Percentiles rank a stretch among this genome's conserved stretches.
These are phyloP conservation scores for Elephantulus edwardii DNA, from an alignment of 2,113 vertebrate genomes.

Conservation along the genomic window DNA sequence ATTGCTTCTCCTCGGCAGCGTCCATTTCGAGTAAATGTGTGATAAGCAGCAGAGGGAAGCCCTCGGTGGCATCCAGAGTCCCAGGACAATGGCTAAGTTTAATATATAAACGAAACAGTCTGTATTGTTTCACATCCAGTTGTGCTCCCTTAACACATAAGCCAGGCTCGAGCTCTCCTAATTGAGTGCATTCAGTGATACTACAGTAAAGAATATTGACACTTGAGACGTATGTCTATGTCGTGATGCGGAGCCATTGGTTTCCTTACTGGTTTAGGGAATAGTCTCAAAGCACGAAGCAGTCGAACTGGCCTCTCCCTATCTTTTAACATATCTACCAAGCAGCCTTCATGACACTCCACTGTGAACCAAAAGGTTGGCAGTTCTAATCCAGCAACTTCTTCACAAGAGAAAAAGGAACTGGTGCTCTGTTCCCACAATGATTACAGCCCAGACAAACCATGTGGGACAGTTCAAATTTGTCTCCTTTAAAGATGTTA, in stretches of 20 bases:
- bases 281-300: neutral
- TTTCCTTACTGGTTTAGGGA: neutral
- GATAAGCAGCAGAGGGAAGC: conserved; percentile 78
- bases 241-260: neutral
- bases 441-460: neutral
- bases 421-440: neutral
- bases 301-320: neutral
- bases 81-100: conserved; percentile 72
- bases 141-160: neutral
- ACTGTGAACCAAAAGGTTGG: neutral
- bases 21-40: conserved; percentile 81
- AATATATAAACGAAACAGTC: conserved; percentile 69
- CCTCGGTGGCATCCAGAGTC: conserved; percentile 75
- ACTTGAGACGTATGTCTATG: neutral
- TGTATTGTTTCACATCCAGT: conserved; percentile 29
- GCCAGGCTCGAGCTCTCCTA: conserved; percentile 23
- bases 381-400: neutral
- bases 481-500: conserved; percentile 22
- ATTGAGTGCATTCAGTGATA: conserved; percentile 23
- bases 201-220: neutral
- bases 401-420: neutral
- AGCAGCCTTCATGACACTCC: too few relatives aligned
- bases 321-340: neutral
- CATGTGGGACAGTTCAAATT: neutral
- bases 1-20: conserved; percentile 72